Evolutionary conservation across 2,888 invertebrate genomes (phyloP), one percentile per base, ranked within the genome.

Genomic region (Sinodicranocentrus sp.): DNA sequence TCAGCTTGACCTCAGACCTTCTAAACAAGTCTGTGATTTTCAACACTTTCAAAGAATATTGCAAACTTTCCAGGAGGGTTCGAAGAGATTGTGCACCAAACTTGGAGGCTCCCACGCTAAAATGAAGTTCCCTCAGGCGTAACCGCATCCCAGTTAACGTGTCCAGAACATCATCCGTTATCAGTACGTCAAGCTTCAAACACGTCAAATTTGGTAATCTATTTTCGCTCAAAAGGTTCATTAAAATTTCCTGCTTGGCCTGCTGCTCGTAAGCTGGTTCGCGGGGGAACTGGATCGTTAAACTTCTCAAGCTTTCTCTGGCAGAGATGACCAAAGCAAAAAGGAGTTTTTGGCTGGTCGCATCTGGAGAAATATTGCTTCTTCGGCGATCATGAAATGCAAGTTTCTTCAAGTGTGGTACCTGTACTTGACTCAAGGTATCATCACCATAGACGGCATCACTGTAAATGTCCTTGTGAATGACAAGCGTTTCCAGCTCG

Each of bases 71-170:
- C 17, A 86, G 52, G 3, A 86, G 54, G 1, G 10, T 57, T 33
- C 77, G 80, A n/a, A 86, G 33, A 0, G 82, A 59, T 23, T 28
- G 17, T 15, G 73, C 26, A 39, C 61, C 65, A 65, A 86, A 86
- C 26, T 82, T 80, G 1, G 86, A 86, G 15, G 86, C 86, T n/a
- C 86, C 82, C 2, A 86, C 73, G 17, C 80, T 84, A 26, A 86
- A 77, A 33, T 86, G 84, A n/a, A 86, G 48, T 33, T 67, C 75
- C 21, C 77, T 71, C 28, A 86, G 26, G 2, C 39, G 59, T 3
- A 86, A 39, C 33, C 75, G 73, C 73, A 82, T 75, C 44, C 33
- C 61, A 0, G 76, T 59, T 8, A 86, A 17, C 0, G 72, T 78
- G 2, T 52, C 25, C 5, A 86, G 43, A 52, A 86, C 73, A 3